Base-by-base conservation (phyloP, 2,113 vertebrate genomes). In the Cairina moschata region DNA sequence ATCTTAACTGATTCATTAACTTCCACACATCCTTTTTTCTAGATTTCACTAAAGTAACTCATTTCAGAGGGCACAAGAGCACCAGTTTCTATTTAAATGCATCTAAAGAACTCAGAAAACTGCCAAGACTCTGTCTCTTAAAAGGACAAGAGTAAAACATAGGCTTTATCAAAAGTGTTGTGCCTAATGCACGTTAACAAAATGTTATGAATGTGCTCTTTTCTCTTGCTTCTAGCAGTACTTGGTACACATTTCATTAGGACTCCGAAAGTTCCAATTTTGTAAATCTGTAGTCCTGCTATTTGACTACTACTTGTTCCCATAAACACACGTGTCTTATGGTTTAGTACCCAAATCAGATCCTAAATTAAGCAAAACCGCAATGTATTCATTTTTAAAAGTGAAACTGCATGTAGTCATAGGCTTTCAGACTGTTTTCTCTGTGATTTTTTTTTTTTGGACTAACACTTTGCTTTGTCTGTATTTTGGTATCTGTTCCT, bases 81-180 rank as follows among this genome's bases (percentile, higher is more conserved):
- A 54, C 73, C 86, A 74, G 21, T 93, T 86, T 86, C 55, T 93
- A 34, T 92, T 95, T 91, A 96, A 83, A 83, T 77, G 44, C 83
- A 66, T 83, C 50, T 86, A 5, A 92, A 83, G 50, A 88, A 62
- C 55, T 83, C 68, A 54, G 68, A 58, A 92, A 92, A 50, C 76
- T 93, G 59, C 63, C 50, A 83, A 66, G 23, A 23, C 8, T 79
- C 20, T 13, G 34, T 52, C 18, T 82, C 25, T 72, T 76, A 32
- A 69, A 80, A 86, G 38, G 38, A 80, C 75, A 83, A 83, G 38
- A 86, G 42, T 66, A 56, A 95, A 90, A 60, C 55, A 52, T 38
- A 88, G 54, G 58, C n/a, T n/a, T n/a, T n/a, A n/a, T n/a, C n/a
- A n/a, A n/a, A n/a, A n/a, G n/a, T n/a, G n/a, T n/a, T n/a, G n/a